Percentiles rank a stretch among this genome's conserved stretches.
phyloP scores from a whole-genome alignment of 1,140 invertebrate species.

The Armadillidium nasatum region DNA sequence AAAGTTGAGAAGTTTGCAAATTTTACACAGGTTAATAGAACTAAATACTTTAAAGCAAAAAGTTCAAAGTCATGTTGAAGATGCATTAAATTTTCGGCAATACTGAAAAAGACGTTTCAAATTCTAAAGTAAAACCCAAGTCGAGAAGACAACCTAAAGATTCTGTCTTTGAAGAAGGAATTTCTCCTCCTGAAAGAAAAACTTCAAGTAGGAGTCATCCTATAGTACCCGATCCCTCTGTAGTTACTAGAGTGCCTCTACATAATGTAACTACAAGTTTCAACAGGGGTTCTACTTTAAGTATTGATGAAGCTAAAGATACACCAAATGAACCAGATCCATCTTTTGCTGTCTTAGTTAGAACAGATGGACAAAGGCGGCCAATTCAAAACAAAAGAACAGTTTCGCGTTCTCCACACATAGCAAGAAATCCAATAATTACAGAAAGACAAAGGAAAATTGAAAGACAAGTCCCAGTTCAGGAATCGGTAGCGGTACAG shows the following conservation, averaged over 20 bases:
- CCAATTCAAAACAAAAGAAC: not conserved
- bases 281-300: not conserved
- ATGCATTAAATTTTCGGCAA: too few species aligned
- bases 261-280: not conserved
- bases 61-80: not conserved
- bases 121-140: too few species aligned
- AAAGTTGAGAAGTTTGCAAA: not conserved
- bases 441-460: not conserved
- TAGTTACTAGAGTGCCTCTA: not conserved
- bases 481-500: not conserved
- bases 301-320: too few species aligned
- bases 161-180: too few species aligned
- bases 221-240: too few species aligned
- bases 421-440: not conserved
- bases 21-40: constrained; percentile 1
- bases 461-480: not conserved
- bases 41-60: not conserved
- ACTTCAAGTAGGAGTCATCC: too few species aligned
- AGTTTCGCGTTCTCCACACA: not conserved
- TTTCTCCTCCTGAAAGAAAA: too few species aligned
- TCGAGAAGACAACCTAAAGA: too few species aligned
- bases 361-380: not conserved
- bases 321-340: not conserved
- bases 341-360: not conserved
- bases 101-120: too few species aligned